These are phyloP conservation scores for Gadus macrocephalus DNA, from an alignment of 2,113 vertebrate species.

Conservation along the genomic window DNA sequence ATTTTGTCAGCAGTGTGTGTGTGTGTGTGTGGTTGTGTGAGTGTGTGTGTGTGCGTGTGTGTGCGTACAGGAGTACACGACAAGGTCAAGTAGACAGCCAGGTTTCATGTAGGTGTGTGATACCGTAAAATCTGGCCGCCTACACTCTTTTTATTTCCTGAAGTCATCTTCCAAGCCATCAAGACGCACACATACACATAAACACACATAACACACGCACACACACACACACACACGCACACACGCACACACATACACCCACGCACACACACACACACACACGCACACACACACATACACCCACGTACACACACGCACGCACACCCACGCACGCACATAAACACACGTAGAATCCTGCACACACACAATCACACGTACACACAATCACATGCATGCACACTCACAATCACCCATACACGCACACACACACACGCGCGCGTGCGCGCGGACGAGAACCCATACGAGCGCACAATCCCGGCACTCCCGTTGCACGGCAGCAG, in stretches of 20 bases:
- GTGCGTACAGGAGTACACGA: not conserved
- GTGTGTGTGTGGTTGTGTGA: slow-evolving; percentile 13
- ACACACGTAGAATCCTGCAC: not conserved
- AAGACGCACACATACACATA: not conserved
- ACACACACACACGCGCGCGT: not conserved
- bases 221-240: too few species aligned
- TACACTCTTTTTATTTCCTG: slow-evolving; percentile 34
- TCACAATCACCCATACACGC: slow-evolving; percentile 12
- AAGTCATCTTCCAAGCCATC: slow-evolving; percentile 11
- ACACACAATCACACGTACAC: not conserved
- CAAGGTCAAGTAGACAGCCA: not conserved
- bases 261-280: not conserved
- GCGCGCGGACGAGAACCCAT: slow-evolving; percentile 3
- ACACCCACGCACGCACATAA: not conserved
- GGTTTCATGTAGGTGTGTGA: slow-evolving; percentile 20
- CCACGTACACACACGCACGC: not conserved
- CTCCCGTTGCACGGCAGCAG: slow-evolving; percentile 58
- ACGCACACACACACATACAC: not conserved
- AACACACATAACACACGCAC: not conserved
- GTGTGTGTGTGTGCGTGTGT: slow-evolving; percentile 1
- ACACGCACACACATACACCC: too few species aligned
- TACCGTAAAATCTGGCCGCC: slow-evolving; percentile 34
- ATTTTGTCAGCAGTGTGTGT: slow-evolving; percentile 5
- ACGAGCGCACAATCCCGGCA: slow-evolving; percentile 37
- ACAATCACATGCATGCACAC: not conserved